These are phyloP conservation scores for Sebastes kiyomatsui DNA, from an alignment of 2,797 vertebrate genomes.

Conservation along the genomic window DNA sequence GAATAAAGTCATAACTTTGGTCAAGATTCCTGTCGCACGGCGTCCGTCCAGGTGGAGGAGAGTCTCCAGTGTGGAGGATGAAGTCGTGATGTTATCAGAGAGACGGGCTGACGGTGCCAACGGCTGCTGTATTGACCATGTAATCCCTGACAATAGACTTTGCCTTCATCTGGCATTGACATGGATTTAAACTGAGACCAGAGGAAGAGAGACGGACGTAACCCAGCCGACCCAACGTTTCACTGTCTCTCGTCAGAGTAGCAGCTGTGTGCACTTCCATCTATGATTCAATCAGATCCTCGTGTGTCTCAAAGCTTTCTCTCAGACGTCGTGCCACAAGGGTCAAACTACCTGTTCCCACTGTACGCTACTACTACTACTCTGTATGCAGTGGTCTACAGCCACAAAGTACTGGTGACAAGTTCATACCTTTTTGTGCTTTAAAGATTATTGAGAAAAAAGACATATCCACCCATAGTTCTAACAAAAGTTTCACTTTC, in stretches of 20 bases:
- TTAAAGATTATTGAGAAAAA: not conserved
- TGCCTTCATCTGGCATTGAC: slow-evolving; percentile 65
- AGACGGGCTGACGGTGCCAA: slow-evolving; percentile 27
- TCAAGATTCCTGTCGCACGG: slow-evolving; percentile 1
- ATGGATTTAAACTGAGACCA: slow-evolving; percentile 64
- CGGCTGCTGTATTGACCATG: slow-evolving; percentile 49
- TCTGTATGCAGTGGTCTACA: not conserved
- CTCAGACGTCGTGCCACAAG: not conserved
- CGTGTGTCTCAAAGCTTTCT: not conserved
- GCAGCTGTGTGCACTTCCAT: not conserved
- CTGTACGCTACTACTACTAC: no score
- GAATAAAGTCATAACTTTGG: not conserved
- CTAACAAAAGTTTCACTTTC: not conserved
- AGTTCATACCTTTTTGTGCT: not conserved
- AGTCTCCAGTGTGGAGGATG: slow-evolving; percentile 1
- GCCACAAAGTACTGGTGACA: not conserved
- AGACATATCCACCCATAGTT: not conserved
- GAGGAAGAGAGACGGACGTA: not conserved
- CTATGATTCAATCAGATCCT: not conserved
- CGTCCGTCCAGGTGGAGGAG: not conserved
- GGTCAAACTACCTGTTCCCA: not conserved
- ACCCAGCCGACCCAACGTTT: not conserved
- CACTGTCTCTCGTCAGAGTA: not conserved
- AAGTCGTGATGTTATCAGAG: slow-evolving; percentile 38
- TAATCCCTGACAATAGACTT: slow-evolving; percentile 71